These are phyloP conservation scores for Subanguina moxae DNA, from an alignment of 1,140 invertebrate genomes.

Conservation along the genomic window DNA sequence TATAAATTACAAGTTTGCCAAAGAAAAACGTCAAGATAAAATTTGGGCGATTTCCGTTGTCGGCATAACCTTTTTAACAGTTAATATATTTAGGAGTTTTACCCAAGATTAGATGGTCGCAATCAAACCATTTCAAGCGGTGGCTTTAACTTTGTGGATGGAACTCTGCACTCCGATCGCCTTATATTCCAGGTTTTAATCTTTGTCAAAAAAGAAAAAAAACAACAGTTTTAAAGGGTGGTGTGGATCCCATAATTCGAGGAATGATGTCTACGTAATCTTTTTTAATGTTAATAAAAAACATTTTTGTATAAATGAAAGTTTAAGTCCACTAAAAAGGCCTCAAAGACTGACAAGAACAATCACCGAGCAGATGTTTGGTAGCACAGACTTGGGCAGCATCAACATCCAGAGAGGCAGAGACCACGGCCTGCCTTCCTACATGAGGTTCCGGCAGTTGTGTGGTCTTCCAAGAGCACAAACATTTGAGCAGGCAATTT, in stretches of 20 bases:
- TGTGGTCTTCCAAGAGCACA: slow-evolving; percentile 69
- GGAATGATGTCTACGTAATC: slow-evolving; percentile 49
- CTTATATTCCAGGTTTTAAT: slow-evolving; percentile 50
- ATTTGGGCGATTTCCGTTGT: too few relatives aligned
- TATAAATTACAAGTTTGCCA: too few relatives aligned
- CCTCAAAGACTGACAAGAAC: slow-evolving; percentile 54
- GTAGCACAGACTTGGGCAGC: slow-evolving; percentile 60
- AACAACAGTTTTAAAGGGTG: slow-evolving; percentile 38
- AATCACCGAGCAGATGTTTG: slow-evolving; percentile 59
- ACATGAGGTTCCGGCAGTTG: slow-evolving; percentile 73
- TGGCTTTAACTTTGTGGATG: slow-evolving; percentile 50
- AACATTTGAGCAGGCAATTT: slow-evolving; percentile 67
- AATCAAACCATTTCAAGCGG: slow-evolving; percentile 53
- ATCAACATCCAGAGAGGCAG: slow-evolving; percentile 61
- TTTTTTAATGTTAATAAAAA: neutral
- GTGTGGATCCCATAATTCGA: slow-evolving; percentile 53
- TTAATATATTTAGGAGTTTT: slow-evolving; percentile 47
- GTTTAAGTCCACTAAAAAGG: slow-evolving; percentile 43
- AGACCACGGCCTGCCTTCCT: slow-evolving; percentile 64
- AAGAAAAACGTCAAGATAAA: too few relatives aligned
- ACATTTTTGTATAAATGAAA: neutral
- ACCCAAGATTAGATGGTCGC: slow-evolving; percentile 49
- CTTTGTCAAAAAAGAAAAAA: neutral
- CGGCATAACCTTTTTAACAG: too few relatives aligned
- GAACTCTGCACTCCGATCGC: slow-evolving; percentile 54